phyloP scores from a whole-genome alignment of 1,140 invertebrate genomes.

The Scaptomyza hsui region DNA sequence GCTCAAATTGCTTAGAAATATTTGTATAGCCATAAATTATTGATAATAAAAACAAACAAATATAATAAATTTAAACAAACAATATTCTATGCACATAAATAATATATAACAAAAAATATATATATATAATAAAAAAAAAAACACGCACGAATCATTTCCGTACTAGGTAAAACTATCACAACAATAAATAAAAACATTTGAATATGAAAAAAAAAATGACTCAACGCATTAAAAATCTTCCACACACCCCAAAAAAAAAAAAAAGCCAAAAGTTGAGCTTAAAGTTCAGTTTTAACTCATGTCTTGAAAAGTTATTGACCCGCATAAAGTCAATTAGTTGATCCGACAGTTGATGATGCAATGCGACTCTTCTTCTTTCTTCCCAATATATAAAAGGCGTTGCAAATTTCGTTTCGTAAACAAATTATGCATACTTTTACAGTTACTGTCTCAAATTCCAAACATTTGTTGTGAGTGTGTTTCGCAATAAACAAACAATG shows the following conservation, averaged over 20 bases:
- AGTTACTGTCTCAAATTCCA: slow-evolving; percentile 6
- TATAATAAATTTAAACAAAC: too few relatives aligned
- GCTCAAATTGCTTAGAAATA: too few relatives aligned
- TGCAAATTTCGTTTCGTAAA: slow-evolving; percentile 18
- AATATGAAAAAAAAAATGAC: neutral
- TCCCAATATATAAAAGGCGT: slow-evolving; percentile 16
- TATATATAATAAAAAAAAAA: too few relatives aligned
- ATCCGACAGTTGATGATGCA: slow-evolving; percentile 48
- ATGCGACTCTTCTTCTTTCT: slow-evolving; percentile 9
- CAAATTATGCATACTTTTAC: slow-evolving; percentile 43
- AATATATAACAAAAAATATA: too few relatives aligned
- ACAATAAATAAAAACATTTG: slow-evolving; percentile 3
- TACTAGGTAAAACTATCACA: neutral
- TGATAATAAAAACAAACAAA: too few relatives aligned
- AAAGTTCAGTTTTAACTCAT: slow-evolving; percentile 37
- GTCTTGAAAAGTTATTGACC: slow-evolving; percentile 61
- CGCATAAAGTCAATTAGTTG: slow-evolving; percentile 57
- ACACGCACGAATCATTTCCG: too few relatives aligned
- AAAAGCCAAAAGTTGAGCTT: slow-evolving; percentile 10
- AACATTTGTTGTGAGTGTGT: slow-evolving; percentile 16
- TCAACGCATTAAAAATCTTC: neutral
- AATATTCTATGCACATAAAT: too few relatives aligned
- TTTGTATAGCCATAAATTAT: too few relatives aligned
- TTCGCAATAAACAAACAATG: slow-evolving; percentile 35
- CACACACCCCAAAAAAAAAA: neutral